Evolutionary conservation across 2,888 invertebrate genomes (phyloP).

Genomic region (Acanthacorydalis orientalis): DNA sequence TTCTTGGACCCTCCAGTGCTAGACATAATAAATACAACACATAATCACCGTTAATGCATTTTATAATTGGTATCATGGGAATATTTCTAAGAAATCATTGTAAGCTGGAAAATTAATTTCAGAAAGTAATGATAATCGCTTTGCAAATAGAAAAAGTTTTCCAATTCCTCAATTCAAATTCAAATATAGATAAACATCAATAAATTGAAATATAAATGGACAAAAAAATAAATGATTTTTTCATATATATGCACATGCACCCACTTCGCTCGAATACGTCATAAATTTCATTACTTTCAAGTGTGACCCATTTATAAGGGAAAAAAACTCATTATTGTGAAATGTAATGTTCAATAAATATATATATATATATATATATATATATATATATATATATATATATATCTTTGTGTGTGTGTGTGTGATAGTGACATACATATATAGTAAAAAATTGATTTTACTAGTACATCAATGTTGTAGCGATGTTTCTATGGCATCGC

Average conservation of each 20-base stretch:
- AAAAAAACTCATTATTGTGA: not conserved
- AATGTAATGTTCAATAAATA: not conserved
- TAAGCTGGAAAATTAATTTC: too few relatives aligned
- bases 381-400: not conserved
- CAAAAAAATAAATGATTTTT: too few relatives aligned
- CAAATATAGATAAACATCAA: too few relatives aligned
- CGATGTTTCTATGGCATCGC: slow-evolving; percentile 15
- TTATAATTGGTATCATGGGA: too few relatives aligned
- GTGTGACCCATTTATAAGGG: not conserved
- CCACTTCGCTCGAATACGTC: not conserved
- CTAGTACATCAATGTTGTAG: not conserved
- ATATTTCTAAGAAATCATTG: too few relatives aligned
- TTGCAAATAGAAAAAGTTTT: too few relatives aligned
- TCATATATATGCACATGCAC: not conserved
- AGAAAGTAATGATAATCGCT: too few relatives aligned
- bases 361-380: not conserved
- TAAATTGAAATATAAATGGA: too few relatives aligned
- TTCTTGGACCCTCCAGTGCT: too few relatives aligned
- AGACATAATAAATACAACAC: too few relatives aligned
- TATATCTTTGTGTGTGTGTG: not conserved
- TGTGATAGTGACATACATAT: not conserved
- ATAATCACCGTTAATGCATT: too few relatives aligned
- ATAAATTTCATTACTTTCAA: not conserved
- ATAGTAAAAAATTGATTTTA: not conserved
- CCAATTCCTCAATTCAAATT: too few relatives aligned